These are phyloP conservation scores for Melanerpes formicivorus DNA, from an alignment of 2,113 vertebrate species.

Conservation along the genomic window DNA sequence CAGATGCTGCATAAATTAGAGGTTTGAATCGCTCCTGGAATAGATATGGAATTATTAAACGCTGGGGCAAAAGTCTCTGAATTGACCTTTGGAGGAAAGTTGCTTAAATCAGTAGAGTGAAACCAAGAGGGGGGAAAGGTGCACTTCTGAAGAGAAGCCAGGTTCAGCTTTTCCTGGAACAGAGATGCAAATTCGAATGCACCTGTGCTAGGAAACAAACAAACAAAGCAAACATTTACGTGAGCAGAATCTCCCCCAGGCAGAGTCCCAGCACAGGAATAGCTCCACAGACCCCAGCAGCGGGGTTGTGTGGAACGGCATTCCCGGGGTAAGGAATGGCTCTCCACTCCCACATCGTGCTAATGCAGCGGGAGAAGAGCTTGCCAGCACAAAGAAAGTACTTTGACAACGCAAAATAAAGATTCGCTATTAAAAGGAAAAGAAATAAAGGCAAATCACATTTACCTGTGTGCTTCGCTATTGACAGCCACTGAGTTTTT, in stretches of 20 bases:
- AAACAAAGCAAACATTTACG: not conserved
- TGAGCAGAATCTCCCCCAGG: not conserved
- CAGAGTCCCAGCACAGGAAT: not conserved
- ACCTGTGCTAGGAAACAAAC: not conserved
- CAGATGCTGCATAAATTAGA: constrained; percentile 47
- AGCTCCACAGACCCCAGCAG: not conserved
- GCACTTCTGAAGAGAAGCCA: not conserved
- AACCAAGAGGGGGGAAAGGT: constrained; percentile 28
- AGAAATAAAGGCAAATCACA: not conserved
- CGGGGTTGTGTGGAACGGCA: not conserved
- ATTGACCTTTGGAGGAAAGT: constrained; percentile 26
- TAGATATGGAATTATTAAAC: constrained; percentile 56
- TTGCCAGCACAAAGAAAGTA: not conserved
- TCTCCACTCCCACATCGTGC: not conserved
- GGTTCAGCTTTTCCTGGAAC: constrained; percentile 6
- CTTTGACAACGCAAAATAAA: not conserved
- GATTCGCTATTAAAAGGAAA: not conserved
- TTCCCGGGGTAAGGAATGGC: not conserved
- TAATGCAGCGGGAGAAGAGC: not conserved
- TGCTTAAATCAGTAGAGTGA: constrained; percentile 31
- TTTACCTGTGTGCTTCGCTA: constrained; percentile 6
- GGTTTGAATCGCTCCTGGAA: constrained; percentile 32
- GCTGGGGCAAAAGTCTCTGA: constrained; percentile 38
- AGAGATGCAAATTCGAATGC: constrained; percentile 22
- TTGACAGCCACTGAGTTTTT: constrained; percentile 17